These are phyloP conservation scores for Hydrozoanthus tunicans DNA, from an alignment of 64 coral and sea anemone species.

Conservation along the genomic window DNA sequence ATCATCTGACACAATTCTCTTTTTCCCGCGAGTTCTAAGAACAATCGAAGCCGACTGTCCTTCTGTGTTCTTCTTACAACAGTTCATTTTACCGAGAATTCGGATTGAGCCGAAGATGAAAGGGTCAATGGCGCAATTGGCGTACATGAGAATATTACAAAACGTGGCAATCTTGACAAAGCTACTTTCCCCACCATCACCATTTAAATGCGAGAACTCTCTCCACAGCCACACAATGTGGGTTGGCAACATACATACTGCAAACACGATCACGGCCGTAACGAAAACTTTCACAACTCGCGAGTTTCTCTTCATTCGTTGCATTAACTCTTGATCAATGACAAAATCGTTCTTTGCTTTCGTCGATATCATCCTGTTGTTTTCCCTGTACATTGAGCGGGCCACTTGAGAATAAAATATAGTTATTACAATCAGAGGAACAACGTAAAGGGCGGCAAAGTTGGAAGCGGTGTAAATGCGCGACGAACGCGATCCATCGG, in stretches of 20 bases:
- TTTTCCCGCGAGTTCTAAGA: conserved; percentile 30
- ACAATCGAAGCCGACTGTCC: background rate
- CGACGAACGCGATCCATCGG: conserved; percentile 1
- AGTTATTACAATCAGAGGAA: conserved; percentile 64
- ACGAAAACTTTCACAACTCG: conserved; percentile 81
- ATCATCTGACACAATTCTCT: background rate
- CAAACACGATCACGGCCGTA: conserved; percentile 65
- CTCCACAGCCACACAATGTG: conserved; percentile 83
- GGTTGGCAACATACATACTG: conserved; percentile 74
- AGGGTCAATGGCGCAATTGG: conserved; percentile 83
- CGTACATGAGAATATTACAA: conserved; percentile 82
- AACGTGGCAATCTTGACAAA: conserved; percentile 73
- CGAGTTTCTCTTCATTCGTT: conserved; percentile 56
- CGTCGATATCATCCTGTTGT: background rate
- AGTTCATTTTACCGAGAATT: conserved; percentile 3
- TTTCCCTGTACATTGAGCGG: conserved; percentile 56
- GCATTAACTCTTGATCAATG: background rate
- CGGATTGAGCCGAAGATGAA: conserved; percentile 80
- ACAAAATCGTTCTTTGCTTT: background rate
- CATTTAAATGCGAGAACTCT: conserved; percentile 16
- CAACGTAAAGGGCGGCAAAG: conserved; percentile 58
- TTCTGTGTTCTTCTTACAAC: background rate
- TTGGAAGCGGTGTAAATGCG: conserved; percentile 58
- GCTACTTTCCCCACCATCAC: conserved; percentile 21
- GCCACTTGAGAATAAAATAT: conserved; percentile 66